Evolutionary conservation across 92 coral and sea anemone genomes (phyloP).

Genomic region (Pocillopora grandis): DNA sequence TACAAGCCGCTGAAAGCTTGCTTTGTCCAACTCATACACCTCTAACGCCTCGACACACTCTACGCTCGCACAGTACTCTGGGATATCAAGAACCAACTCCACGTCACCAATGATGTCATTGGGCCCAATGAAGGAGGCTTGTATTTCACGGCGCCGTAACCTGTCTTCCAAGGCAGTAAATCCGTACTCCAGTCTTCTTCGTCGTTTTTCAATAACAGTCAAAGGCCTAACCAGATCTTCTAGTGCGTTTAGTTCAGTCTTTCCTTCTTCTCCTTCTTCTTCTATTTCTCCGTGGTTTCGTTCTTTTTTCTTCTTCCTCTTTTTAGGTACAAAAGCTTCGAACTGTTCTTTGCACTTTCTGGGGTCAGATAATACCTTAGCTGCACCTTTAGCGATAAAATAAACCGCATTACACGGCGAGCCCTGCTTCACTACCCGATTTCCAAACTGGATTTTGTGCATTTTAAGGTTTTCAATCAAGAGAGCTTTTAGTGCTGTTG

Average conservation of each 20-base stretch:
- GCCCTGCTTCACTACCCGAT: constrained; percentile 78
- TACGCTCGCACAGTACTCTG: constrained; percentile 76
- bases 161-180: constrained; percentile 86
- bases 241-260: constrained; percentile 9
- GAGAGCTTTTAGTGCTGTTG: constrained; percentile 57
- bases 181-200: constrained; percentile 73
- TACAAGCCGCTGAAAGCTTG: constrained; percentile 70
- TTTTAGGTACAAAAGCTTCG: constrained; percentile 49
- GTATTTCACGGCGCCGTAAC: constrained; percentile 66
- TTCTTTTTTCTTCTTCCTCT: neutral
- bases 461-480: constrained; percentile 85
- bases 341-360: constrained; percentile 70
- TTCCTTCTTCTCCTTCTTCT: constrained; percentile 21
- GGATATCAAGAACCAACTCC: constrained; percentile 78
- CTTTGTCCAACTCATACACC: constrained; percentile 79
- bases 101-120: constrained; percentile 90
- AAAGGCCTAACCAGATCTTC: constrained; percentile 59
- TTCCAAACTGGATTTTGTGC: constrained; percentile 72
- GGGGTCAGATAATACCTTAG: constrained; percentile 74
- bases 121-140: constrained; percentile 83
- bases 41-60: constrained; percentile 80
- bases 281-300: neutral
- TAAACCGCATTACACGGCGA: constrained; percentile 67
- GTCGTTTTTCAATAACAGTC: constrained; percentile 84
- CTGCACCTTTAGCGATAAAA: constrained; percentile 86